phyloP scores from a whole-genome alignment of 2,797 vertebrate genomes.

The Sebastes minor region DNA sequence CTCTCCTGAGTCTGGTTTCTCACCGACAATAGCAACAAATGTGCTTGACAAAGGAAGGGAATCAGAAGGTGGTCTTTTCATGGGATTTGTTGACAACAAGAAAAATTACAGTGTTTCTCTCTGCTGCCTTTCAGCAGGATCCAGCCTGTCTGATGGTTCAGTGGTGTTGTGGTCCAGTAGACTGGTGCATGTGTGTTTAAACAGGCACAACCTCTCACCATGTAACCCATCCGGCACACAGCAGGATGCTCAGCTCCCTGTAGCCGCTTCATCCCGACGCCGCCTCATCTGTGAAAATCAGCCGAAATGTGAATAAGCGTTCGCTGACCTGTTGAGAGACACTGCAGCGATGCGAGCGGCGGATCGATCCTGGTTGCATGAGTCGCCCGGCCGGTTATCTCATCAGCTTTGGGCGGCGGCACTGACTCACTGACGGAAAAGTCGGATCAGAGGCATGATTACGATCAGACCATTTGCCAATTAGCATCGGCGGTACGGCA shows the following conservation, averaged over 20 bases:
- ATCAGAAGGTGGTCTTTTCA: neutral
- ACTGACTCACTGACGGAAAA: conserved; percentile 19
- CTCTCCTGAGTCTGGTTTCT: too few species aligned
- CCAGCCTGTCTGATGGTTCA: conserved; percentile 2
- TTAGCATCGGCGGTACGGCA: conserved; percentile 36
- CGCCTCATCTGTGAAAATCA: conserved; percentile 29
- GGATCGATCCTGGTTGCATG: conserved; percentile 30
- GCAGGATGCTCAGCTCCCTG: conserved; percentile 6
- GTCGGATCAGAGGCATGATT: conserved; percentile 43
- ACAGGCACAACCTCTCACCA: conserved; percentile 3
- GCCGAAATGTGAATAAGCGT: conserved; percentile 30
- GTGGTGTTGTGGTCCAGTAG: conserved; percentile 11
- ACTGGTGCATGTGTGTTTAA: neutral
- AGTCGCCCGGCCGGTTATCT: conserved; percentile 30
- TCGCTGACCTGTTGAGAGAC: conserved; percentile 10
- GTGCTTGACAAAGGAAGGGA: neutral
- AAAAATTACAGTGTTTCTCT: neutral
- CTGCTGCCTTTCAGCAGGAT: neutral
- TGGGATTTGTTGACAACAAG: neutral
- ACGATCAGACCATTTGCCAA: conserved; percentile 48
- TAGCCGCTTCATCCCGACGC: neutral
- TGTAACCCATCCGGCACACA: conserved; percentile 21
- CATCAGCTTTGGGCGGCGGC: conserved; percentile 17
- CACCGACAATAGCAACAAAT: neutral
- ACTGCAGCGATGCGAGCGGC: neutral